Evolutionary conservation across 2,888 invertebrate genomes (phyloP).

Genomic region (Seira ritae): DNA sequence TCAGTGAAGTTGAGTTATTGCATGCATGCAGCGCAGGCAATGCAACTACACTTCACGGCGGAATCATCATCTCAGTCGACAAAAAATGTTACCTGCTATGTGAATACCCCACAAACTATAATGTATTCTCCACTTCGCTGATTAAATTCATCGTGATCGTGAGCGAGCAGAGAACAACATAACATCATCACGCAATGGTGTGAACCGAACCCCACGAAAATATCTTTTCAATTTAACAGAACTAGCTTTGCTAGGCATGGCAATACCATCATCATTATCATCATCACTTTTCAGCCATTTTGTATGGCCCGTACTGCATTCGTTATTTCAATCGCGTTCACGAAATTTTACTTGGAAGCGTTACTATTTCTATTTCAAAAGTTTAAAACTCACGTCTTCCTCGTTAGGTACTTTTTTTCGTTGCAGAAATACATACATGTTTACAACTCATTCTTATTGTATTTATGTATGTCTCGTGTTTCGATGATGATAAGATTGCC

Average conservation of each 20-base stretch:
- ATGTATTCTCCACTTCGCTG: conserved; percentile 7
- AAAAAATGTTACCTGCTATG: too few relatives aligned
- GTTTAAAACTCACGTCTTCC: not conserved
- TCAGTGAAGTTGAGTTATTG: too few relatives aligned
- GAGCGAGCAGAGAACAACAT: not conserved
- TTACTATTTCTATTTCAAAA: not conserved
- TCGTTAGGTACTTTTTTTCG: not conserved
- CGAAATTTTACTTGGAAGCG: not conserved
- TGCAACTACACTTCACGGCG: too few relatives aligned
- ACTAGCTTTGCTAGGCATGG: not conserved
- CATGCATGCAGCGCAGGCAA: too few relatives aligned
- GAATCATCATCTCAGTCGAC: too few relatives aligned
- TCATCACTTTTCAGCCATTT: not conserved
- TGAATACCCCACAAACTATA: not conserved
- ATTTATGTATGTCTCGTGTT: not conserved
- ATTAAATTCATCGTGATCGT: conserved; percentile 7
- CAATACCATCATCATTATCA: not conserved
- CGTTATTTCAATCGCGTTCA: not conserved
- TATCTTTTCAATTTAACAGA: not conserved
- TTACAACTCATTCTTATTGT: not conserved
- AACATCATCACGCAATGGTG: not conserved
- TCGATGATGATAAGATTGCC: conserved; percentile 25
- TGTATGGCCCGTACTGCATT: not conserved
- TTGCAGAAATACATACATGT: not conserved
- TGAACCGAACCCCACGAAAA: not conserved